Conservation (phyloP, 2,113 vertebrate genomes). For the Pterocles orientalis region DNA sequence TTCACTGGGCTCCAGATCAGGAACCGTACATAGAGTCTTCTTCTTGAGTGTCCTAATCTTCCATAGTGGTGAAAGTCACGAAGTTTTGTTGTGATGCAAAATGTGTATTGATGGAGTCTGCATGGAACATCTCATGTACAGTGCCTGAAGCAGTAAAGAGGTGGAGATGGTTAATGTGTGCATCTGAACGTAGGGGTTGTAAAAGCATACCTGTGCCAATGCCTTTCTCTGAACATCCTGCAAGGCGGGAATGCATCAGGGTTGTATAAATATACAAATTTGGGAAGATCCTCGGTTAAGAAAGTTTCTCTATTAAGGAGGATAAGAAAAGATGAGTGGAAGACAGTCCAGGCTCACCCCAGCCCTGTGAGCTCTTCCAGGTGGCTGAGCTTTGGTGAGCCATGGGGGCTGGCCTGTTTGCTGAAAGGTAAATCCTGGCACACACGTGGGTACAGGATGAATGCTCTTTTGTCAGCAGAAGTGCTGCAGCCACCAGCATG, state of each 20-base stretch:
- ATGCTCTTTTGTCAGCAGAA: neutral
- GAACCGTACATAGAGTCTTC: neutral
- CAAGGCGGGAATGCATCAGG: fast-evolving
- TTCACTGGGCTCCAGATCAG: neutral
- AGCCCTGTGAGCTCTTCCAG: neutral
- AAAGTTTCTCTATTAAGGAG: neutral
- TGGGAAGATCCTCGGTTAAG: neutral
- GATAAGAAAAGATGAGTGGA: neutral
- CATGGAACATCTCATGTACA: neutral
- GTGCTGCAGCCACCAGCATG: neutral
- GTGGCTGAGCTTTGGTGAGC: neutral
- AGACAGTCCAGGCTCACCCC: neutral
- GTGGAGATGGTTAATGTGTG: neutral
- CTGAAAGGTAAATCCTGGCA: neutral
- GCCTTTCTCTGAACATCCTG: neutral
- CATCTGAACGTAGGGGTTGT: neutral
- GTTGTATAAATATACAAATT: neutral
- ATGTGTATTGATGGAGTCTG: neutral
- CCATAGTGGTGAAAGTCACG: neutral
- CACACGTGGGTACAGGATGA: neutral
- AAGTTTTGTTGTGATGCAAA: neutral
- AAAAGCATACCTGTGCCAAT: fast-evolving
- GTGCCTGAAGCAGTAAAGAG: neutral
- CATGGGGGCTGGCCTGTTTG: neutral
- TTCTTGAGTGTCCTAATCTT: neutral